phyloP scores from a whole-genome alignment of 2,888 invertebrate species.

The Aquatica leii region DNA sequence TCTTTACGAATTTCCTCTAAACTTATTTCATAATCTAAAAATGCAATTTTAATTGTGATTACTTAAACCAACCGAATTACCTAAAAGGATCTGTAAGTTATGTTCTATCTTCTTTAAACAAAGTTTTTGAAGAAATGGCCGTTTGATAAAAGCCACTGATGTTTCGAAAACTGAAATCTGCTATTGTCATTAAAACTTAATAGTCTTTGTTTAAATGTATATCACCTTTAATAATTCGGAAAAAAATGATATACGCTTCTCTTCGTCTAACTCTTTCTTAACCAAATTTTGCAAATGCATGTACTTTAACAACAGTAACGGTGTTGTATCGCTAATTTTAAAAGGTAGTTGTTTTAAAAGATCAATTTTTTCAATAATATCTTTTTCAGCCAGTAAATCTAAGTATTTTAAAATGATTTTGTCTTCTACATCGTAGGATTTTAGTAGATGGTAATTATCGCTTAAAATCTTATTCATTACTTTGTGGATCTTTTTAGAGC shows the following conservation, averaged over 20 bases:
- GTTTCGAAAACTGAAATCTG: constrained; percentile 48
- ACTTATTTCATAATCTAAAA: constrained; percentile 54
- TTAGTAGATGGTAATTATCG: constrained; percentile 47
- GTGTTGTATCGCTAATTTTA: constrained; percentile 46
- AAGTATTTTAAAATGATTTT: constrained; percentile 48
- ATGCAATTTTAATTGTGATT: neutral
- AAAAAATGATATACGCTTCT: constrained; percentile 35
- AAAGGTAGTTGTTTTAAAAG: constrained; percentile 45
- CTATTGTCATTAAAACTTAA: neutral
- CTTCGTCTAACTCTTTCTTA: constrained; percentile 32
- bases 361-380: constrained; percentile 45
- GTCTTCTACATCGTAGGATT: constrained; percentile 42
- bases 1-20: constrained; percentile 57
- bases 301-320: constrained; percentile 43
- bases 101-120: constrained; percentile 35
- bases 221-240: constrained; percentile 46
- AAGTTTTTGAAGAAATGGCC: constrained; percentile 40
- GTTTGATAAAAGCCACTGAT: constrained; percentile 40
- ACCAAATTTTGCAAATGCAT: too few relatives aligned
- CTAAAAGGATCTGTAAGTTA: constrained; percentile 36
- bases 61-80: constrained; percentile 25
- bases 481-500: constrained; percentile 23
- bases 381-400: constrained; percentile 46
- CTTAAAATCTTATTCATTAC: constrained; percentile 38
- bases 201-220: neutral